These are phyloP conservation scores for Psittacula cyanocephala DNA, from an alignment of 2,113 vertebrate genomes.

Conservation along the genomic window DNA sequence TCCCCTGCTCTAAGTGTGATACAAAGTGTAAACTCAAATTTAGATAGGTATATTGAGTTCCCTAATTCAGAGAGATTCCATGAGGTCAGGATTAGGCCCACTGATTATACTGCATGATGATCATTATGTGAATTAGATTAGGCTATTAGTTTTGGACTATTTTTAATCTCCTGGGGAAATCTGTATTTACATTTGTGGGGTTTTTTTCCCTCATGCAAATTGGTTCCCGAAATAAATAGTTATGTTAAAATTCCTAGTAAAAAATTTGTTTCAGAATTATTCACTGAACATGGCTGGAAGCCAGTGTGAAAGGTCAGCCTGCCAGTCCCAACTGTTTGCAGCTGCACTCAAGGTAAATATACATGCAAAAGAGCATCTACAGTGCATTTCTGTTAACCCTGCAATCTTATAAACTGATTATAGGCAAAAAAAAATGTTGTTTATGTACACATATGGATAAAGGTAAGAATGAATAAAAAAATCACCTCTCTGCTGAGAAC, in stretches of 20 bases:
- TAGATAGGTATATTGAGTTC: not conserved
- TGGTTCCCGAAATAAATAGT: constrained; percentile 39
- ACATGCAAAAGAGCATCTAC: not conserved
- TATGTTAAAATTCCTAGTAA: constrained; percentile 37
- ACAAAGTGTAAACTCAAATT: not conserved
- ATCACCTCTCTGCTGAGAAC: not conserved
- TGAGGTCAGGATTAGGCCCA: not conserved
- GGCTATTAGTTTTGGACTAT: constrained; percentile 46
- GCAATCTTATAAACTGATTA: not conserved
- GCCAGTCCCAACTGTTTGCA: not conserved
- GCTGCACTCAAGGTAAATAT: not conserved
- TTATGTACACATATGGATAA: not conserved
- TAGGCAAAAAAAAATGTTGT: not conserved
- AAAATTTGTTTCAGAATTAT: constrained; percentile 13
- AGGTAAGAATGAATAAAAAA: not conserved
- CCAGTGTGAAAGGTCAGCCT: constrained; percentile 47
- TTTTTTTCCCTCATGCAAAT: not conserved
- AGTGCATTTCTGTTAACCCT: not conserved
- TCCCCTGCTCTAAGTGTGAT: not conserved
- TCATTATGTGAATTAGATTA: constrained; percentile 42
- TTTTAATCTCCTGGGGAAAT: constrained; percentile 45
- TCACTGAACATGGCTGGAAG: not conserved
- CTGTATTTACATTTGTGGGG: not conserved
- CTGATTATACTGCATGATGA: not conserved
- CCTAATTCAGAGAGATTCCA: not conserved